These are phyloP conservation scores for Pinna nobilis DNA, from an alignment of 1,140 invertebrate species.

Conservation along the genomic window DNA sequence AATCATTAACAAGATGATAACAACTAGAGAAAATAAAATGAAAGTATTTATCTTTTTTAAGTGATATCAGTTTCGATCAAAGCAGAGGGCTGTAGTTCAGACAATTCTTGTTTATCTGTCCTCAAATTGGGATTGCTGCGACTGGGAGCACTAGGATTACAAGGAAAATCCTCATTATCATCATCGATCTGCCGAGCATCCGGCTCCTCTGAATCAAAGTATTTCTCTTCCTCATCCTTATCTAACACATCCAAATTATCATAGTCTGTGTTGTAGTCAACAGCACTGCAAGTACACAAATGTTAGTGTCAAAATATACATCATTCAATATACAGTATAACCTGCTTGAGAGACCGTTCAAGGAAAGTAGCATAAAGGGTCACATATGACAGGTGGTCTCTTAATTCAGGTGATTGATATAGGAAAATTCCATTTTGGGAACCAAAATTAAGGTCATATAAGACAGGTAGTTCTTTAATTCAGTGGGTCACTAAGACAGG, in stretches of 20 bases:
- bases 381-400: too few species aligned
- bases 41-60: neutral
- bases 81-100: neutral
- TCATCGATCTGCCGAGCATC: neutral
- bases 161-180: neutral
- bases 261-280: conserved; percentile 81
- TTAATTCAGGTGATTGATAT: too few species aligned
- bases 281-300: conserved; percentile 53
- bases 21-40: neutral
- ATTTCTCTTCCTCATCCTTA: conserved; percentile 90
- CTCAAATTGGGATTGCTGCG: neutral
- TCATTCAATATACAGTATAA: neutral
- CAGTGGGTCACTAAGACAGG: too few species aligned
- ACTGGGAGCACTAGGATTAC: neutral
- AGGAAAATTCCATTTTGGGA: too few species aligned
- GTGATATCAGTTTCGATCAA: neutral
- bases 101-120: neutral
- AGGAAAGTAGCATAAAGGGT: too few species aligned
- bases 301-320: too few species aligned
- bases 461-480: neutral
- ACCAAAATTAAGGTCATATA: too few species aligned
- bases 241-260: conserved; percentile 83
- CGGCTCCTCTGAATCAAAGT: conserved; percentile 86
- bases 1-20: too few species aligned
- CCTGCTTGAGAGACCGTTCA: too few species aligned